Conservation (phyloP, 2,113 vertebrate genomes). For the Indicator maculatus region DNA sequence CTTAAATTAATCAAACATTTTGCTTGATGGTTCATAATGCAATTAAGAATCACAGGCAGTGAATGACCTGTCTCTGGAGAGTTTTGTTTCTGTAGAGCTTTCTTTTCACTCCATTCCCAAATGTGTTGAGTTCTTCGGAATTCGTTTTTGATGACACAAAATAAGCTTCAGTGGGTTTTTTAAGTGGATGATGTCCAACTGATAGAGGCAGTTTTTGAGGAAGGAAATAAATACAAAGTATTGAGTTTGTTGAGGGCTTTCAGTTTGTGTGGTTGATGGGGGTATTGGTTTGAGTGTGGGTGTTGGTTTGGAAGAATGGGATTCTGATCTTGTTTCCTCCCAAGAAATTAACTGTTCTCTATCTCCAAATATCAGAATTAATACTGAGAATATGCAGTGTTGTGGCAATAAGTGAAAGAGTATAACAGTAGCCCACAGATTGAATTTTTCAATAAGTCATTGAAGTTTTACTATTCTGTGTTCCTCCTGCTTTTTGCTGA, state of each 20-base stretch:
- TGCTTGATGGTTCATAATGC: background rate
- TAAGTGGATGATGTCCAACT: background rate
- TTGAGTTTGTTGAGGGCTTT: background rate
- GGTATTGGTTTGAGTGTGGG: background rate
- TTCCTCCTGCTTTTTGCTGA: background rate
- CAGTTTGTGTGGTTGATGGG: background rate
- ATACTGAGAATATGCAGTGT: background rate
- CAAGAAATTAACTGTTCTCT: background rate
- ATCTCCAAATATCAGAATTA: background rate
- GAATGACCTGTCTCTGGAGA: background rate
- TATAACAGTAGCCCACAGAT: background rate
- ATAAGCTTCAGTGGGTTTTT: background rate
- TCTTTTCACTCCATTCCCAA: background rate
- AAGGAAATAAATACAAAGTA: background rate
- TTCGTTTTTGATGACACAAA: background rate
- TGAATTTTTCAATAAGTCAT: background rate
- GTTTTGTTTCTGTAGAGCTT: background rate
- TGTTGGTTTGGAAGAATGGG: background rate
- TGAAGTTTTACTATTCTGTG: background rate
- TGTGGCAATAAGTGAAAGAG: background rate
- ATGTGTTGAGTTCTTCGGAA: background rate
- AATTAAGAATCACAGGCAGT: background rate
- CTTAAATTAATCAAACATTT: slow-evolving; percentile 30
- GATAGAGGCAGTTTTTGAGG: background rate
- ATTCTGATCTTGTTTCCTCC: background rate